phyloP scores from a whole-genome alignment of 2,113 vertebrate species.

The Grallaria varia region DNA sequence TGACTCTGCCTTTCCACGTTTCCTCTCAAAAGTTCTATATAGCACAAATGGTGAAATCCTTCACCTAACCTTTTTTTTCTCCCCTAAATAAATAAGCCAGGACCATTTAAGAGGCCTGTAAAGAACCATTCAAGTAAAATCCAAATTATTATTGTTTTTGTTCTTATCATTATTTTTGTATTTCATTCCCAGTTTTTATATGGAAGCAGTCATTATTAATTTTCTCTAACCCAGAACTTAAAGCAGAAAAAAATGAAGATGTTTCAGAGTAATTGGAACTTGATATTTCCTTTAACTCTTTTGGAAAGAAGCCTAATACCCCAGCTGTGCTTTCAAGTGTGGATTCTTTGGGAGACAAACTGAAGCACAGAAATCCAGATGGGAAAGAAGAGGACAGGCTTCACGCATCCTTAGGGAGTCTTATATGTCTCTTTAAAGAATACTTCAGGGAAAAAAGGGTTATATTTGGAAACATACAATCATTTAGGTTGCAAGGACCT shows the following conservation, averaged over 20 bases:
- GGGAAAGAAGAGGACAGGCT: not conserved
- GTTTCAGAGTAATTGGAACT: not conserved
- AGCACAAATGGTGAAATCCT: not conserved
- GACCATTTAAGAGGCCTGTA: not conserved
- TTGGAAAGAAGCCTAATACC: not conserved
- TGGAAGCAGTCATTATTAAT: not conserved
- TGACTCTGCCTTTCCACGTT: not conserved
- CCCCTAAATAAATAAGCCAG: not conserved
- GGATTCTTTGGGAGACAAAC: slow-evolving; percentile 1
- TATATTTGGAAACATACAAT: not conserved
- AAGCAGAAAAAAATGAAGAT: not conserved
- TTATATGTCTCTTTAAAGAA: not conserved
- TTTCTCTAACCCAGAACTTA: not conserved
- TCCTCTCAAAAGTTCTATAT: not conserved
- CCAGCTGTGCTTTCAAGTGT: not conserved
- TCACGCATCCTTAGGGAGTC: not conserved
- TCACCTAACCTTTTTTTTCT: not conserved
- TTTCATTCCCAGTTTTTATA: not conserved
- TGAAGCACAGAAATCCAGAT: not conserved
- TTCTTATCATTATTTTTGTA: not conserved
- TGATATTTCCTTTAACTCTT: not conserved
- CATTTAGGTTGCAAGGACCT: not conserved
- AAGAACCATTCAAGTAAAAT: not conserved
- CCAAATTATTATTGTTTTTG: not conserved
- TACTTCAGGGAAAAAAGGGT: not conserved